Conservation (phyloP, 1,140 invertebrate species). For the Melipona quadrifasciata region DNA sequence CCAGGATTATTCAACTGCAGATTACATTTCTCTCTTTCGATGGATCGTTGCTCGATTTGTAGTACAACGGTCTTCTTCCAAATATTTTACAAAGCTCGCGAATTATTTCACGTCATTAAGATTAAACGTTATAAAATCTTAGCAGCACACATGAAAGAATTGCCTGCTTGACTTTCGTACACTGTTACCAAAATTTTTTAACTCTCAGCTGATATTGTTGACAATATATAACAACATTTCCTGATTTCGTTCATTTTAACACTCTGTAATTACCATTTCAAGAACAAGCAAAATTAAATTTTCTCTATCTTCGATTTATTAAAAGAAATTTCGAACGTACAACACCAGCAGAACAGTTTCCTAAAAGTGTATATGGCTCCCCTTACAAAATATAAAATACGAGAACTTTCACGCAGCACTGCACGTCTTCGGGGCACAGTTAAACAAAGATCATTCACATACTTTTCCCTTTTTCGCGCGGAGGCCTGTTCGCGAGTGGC, state of each 20-base stretch:
- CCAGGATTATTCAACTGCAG: slow-evolving; percentile 22
- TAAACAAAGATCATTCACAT: slow-evolving; percentile 8
- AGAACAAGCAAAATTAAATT: not conserved
- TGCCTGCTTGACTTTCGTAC: not conserved
- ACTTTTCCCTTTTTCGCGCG: not conserved
- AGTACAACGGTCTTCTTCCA: not conserved
- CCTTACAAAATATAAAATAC: too few relatives aligned
- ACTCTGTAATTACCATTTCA: not conserved
- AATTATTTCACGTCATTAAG: not conserved
- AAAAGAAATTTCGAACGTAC: not conserved
- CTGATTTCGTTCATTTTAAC: not conserved
- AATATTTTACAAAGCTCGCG: not conserved
- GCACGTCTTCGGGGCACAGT: not conserved
- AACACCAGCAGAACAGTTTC: not conserved
- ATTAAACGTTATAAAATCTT: not conserved
- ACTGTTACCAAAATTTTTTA: not conserved
- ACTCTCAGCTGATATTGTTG: not conserved
- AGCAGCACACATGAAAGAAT: not conserved
- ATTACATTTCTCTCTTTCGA: not conserved
- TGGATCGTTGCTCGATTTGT: not conserved
- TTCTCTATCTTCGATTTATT: too few relatives aligned
- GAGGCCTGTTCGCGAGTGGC: not conserved
- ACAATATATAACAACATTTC: too few relatives aligned
- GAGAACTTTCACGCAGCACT: not conserved
- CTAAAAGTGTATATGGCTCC: not conserved